These are phyloP conservation scores for Chaenocephalus aceratus DNA, from an alignment of 2,113 vertebrate genomes.

Conservation along the genomic window DNA sequence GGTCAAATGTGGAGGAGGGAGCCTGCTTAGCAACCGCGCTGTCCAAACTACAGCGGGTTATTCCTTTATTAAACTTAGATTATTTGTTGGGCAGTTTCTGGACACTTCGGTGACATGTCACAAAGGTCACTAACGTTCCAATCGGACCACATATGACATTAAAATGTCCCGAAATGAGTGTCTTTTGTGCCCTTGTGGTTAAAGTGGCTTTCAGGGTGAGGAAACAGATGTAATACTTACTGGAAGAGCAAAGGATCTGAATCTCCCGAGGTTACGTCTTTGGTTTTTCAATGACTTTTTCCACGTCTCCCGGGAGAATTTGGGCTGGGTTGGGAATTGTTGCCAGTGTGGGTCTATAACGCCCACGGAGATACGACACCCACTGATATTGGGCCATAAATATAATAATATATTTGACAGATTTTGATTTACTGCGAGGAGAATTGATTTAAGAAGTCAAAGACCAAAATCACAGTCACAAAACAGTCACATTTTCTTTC, in stretches of 20 bases:
- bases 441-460: not conserved
- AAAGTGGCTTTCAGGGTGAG: constrained; percentile 18
- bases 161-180: not conserved
- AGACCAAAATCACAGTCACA: not conserved
- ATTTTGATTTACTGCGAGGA: not conserved
- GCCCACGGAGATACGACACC: not conserved
- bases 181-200: constrained; percentile 16
- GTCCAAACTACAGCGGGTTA: constrained; percentile 46
- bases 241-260: constrained; percentile 16
- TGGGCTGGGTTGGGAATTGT: not conserved
- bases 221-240: constrained; percentile 25
- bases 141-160: constrained; percentile 30
- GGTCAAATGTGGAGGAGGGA: constrained; percentile 42
- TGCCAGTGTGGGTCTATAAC: constrained; percentile 8
- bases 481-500: constrained; percentile 1
- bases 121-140: constrained; percentile 24
- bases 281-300: constrained; percentile 33
- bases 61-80: constrained; percentile 40
- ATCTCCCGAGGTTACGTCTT: constrained; percentile 19
- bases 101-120: constrained; percentile 16
- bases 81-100: constrained; percentile 32
- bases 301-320: constrained; percentile 8
- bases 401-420: constrained; percentile 7
- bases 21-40: constrained; percentile 54
- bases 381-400: constrained; percentile 10